A percentile compares a stretch with the other conserved stretches of the same genome.
Conservation (phyloP, 2,113 vertebrate species). For the Calyptommatus sinebrachiatus region DNA sequence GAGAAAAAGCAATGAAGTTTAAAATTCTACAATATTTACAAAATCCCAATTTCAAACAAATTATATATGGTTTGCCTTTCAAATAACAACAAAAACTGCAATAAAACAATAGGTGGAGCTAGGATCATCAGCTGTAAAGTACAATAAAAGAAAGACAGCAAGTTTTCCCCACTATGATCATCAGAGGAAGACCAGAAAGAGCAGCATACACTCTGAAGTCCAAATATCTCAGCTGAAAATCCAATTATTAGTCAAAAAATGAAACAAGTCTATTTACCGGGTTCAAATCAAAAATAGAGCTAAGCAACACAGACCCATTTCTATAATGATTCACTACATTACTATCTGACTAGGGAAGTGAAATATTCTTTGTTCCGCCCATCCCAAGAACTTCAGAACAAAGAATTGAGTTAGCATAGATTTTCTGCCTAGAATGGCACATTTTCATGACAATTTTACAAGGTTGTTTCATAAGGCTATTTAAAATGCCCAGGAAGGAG, state of each 20-base stretch:
- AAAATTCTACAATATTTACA: too few species aligned
- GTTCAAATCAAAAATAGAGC: neutral
- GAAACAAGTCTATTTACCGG: neutral
- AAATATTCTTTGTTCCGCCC: neutral
- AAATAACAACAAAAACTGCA: too few species aligned
- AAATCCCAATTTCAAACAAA: too few species aligned
- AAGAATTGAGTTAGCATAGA: conserved; percentile 12
- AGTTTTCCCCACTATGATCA: neutral
- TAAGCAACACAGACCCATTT: too few species aligned
- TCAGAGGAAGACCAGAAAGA: too few species aligned
- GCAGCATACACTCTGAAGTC: neutral
- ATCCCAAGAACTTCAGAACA: neutral
- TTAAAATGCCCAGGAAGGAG: conserved; percentile 17
- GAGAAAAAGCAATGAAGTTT: too few species aligned
- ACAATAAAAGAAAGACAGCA: neutral
- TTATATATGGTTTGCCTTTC: too few species aligned
- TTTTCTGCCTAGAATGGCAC: conserved; percentile 5
- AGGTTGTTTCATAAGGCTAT: neutral
- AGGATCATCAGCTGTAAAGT: neutral
- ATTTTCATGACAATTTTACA: conserved; percentile 12
- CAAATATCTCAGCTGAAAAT: neutral
- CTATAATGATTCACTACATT: too few species aligned
- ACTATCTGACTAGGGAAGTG: neutral
- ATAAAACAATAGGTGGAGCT: too few species aligned
- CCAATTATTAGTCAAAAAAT: neutral